Evolutionary conservation across 2,113 vertebrate genomes (phyloP).

Genomic region (Elachura formosa): DNA sequence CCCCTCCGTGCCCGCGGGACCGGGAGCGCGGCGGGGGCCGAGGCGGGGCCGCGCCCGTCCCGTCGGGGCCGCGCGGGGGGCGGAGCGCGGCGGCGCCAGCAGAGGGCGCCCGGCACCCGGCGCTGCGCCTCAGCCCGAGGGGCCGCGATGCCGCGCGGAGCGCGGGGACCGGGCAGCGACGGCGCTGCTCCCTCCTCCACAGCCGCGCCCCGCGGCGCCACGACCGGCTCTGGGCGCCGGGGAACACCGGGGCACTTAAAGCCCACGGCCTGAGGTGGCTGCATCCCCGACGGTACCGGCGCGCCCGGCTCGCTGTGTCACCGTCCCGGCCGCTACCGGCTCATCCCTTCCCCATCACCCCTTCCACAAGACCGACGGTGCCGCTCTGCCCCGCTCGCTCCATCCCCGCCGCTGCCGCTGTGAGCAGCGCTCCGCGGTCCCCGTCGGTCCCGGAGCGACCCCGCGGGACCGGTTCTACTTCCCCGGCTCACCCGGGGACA

Average conservation of each 20-base stretch:
- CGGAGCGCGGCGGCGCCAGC: background rate
- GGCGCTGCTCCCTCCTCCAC: constrained; percentile 23
- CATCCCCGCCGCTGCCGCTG: too few species aligned
- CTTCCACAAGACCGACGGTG: fast-evolving
- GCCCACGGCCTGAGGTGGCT: background rate
- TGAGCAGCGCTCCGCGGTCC: background rate
- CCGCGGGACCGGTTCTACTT: too few species aligned
- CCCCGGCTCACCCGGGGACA: background rate
- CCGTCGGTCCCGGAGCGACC: background rate
- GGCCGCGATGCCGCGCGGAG: too few species aligned
- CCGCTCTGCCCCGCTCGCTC: background rate
- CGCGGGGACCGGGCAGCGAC: background rate
- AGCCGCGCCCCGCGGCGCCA: background rate
- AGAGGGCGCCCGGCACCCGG: constrained; percentile 5
- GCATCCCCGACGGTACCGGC: background rate
- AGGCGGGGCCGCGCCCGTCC: background rate
- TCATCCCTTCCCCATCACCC: background rate
- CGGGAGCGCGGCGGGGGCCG: background rate
- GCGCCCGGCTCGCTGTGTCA: background rate
- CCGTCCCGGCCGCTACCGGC: background rate
- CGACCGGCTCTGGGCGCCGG: background rate
- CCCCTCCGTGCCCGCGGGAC: background rate
- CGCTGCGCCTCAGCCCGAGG: background rate
- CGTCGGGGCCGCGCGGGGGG: too few species aligned
- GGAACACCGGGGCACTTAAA: background rate